phyloP scores from a whole-genome alignment of 2,888 invertebrate genomes.

The Silvanus unidentatus region DNA sequence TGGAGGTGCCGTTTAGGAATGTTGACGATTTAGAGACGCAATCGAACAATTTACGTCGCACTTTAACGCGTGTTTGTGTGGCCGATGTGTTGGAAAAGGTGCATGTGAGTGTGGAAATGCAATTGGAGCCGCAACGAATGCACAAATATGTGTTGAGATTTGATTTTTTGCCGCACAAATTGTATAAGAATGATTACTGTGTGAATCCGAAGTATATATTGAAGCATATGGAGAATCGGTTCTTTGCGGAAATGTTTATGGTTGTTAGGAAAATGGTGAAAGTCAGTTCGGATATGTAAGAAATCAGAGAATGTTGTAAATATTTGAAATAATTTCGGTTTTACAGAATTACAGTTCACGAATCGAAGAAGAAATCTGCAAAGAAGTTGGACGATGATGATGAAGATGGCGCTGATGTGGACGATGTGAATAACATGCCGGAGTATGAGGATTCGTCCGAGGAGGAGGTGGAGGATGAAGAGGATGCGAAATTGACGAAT shows the following conservation, averaged over 20 bases:
- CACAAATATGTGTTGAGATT: conserved; percentile 65
- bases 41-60: conserved; percentile 64
- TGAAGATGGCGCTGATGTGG: conserved; percentile 40
- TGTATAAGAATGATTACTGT: conserved; percentile 67
- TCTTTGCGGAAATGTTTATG: conserved; percentile 62
- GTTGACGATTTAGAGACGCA: conserved; percentile 47
- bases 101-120: conserved; percentile 53
- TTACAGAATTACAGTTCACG: background rate
- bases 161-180: conserved; percentile 65
- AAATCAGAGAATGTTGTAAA: conserved; percentile 23
- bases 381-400: conserved; percentile 20
- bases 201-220: conserved; percentile 67
- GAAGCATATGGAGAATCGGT: conserved; percentile 66
- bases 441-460: conserved; percentile 54
- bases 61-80: conserved; percentile 72
- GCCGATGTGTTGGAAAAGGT: conserved; percentile 72
- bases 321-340: background rate
- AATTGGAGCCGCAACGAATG: conserved; percentile 50
- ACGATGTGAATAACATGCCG: conserved; percentile 17
- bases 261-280: conserved; percentile 57
- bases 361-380: conserved; percentile 8
- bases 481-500: conserved; percentile 45
- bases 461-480: conserved; percentile 59
- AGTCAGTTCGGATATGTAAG: conserved; percentile 49
- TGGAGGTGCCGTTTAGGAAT: conserved; percentile 81